A percentile compares a stretch with the other conserved stretches of the same genome.
phyloP scores from a whole-genome alignment of 2,797 vertebrate genomes.

The Menidia menidia region DNA sequence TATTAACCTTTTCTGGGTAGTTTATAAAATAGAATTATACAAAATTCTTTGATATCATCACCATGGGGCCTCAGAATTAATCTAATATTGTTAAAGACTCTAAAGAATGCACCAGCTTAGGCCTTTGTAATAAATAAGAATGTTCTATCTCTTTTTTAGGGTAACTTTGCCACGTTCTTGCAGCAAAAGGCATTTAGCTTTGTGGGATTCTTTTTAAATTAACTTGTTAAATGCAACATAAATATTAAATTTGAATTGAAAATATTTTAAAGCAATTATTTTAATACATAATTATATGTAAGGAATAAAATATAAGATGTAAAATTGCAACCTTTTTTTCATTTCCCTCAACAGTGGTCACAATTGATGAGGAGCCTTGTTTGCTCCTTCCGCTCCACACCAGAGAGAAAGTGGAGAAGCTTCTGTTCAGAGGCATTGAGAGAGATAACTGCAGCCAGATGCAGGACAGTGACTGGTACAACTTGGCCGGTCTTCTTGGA shows the following conservation, averaged over 20 bases:
- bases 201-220: too few relatives aligned
- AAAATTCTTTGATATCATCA: neutral
- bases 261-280: too few relatives aligned
- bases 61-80: too few relatives aligned
- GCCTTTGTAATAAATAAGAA: neutral
- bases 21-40: neutral
- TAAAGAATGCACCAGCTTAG: too few relatives aligned
- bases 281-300: too few relatives aligned
- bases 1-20: too few relatives aligned
- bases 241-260: too few relatives aligned
- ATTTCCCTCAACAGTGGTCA: constrained; percentile 79
- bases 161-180: neutral
- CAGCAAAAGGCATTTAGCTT: neutral
- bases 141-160: neutral
- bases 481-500: constrained; percentile 91
- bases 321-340: neutral
- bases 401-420: constrained; percentile 93
- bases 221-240: too few relatives aligned
- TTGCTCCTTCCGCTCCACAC: constrained; percentile 87
- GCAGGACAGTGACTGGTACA: constrained; percentile 91
- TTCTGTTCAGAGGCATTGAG: constrained; percentile 82
- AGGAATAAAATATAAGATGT: neutral
- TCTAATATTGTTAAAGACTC: too few relatives aligned
- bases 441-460: constrained; percentile 69
- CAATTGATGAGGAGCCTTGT: constrained; percentile 86